phyloP scores from a whole-genome alignment of 2,797 vertebrate species.

The Spizella passerina region DNA sequence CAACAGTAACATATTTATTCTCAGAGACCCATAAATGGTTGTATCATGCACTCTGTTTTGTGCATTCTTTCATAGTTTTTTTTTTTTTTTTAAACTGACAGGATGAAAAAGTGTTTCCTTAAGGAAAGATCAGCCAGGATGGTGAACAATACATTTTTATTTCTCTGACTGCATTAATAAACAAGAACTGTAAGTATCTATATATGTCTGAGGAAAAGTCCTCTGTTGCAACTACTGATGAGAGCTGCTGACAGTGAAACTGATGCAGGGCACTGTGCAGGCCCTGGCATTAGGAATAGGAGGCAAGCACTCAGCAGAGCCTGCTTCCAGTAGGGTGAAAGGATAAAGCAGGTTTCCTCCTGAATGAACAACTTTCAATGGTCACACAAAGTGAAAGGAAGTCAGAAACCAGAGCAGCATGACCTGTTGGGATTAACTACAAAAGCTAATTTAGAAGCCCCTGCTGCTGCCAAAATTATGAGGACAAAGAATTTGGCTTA shows the following conservation, averaged over 20 bases:
- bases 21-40: neutral
- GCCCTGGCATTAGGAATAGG: neutral
- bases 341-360: neutral
- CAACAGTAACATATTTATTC: neutral
- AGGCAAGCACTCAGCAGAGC: neutral
- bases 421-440: neutral
- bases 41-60: neutral
- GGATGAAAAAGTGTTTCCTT: neutral
- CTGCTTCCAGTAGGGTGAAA: neutral
- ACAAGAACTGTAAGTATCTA: neutral
- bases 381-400: neutral
- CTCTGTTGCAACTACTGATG: neutral
- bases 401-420: neutral
- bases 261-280: neutral
- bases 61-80: neutral
- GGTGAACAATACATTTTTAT: neutral
- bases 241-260: neutral
- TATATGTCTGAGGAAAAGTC: neutral
- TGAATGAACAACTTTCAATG: neutral
- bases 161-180: neutral
- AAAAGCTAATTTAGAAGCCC: neutral
- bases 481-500: neutral
- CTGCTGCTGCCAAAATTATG: neutral
- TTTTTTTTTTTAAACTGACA: neutral
- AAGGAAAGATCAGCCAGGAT: neutral